Evolutionary conservation across 2,113 vertebrate species (phyloP).

Genomic region (Tragelaphus buxtoni): DNA sequence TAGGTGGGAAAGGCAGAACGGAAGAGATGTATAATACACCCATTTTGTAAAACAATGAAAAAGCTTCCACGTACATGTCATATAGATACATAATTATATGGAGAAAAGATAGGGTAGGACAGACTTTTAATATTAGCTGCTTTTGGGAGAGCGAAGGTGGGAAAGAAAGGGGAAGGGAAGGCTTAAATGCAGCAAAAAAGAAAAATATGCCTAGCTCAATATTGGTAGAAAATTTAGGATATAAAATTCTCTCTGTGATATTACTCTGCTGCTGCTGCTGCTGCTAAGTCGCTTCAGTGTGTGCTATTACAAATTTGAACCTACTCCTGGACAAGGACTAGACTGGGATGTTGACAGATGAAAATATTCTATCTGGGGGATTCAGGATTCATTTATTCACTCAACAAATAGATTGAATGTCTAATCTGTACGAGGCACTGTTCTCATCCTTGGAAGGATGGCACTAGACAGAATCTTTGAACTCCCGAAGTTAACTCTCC

Average conservation of each 20-base stretch:
- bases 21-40: background rate
- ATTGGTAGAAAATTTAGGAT: background rate
- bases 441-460: background rate
- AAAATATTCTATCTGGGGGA: background rate
- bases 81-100: background rate
- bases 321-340: background rate
- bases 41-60: background rate
- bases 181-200: background rate
- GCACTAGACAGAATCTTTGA: background rate
- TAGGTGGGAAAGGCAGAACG: background rate
- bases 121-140: background rate
- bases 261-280: background rate
- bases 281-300: too few species aligned
- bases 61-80: background rate
- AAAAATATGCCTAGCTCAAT: background rate
- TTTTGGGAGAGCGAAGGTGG: background rate
- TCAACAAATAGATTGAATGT: background rate
- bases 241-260: background rate
- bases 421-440: background rate
- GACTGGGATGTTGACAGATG: background rate
- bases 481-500: background rate
- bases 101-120: background rate
- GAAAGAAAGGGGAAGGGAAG: background rate
- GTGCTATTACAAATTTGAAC: background rate
- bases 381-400: background rate